A percentile compares a stretch with the other conserved stretches of the same genome.
These are phyloP conservation scores for Torymus aiolomorphi DNA, from an alignment of 2,888 invertebrate genomes.

Conservation along the genomic window DNA sequence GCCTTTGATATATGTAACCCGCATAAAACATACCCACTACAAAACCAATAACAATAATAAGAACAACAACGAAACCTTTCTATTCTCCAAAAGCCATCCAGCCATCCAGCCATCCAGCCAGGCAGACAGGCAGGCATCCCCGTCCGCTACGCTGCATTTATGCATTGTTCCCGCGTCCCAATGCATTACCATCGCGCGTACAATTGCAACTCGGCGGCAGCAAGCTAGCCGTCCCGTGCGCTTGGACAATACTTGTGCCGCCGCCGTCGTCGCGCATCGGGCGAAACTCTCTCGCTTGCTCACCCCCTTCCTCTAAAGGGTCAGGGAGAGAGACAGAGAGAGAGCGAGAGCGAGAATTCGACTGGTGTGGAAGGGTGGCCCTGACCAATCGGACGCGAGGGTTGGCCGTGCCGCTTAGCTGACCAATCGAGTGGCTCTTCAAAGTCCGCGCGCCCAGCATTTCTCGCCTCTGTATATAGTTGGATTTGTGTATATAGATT, in stretches of 20 bases:
- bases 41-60: too few species aligned
- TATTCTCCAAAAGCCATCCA: too few species aligned
- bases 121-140: too few species aligned
- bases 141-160: not conserved
- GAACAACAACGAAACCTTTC: too few species aligned
- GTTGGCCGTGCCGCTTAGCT: constrained; percentile 70
- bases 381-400: constrained; percentile 72
- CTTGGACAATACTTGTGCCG: constrained; percentile 49
- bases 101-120: too few species aligned
- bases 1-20: too few species aligned
- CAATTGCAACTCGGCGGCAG: not conserved
- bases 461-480: constrained; percentile 33
- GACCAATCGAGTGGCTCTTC: constrained; percentile 71
- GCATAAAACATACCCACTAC: too few species aligned
- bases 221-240: not conserved
- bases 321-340: constrained; percentile 31
- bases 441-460: constrained; percentile 9
- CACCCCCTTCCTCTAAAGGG: constrained; percentile 29
- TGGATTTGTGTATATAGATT: too few species aligned
- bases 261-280: too few species aligned
- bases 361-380: constrained; percentile 65
- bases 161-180: constrained; percentile 61
- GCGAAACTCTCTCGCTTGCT: constrained; percentile 45
- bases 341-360: constrained; percentile 8
- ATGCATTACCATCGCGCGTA: constrained; percentile 1